Evolutionary conservation across 2,113 vertebrate genomes (phyloP), one percentile per base, ranked within the genome.

Genomic region (Pomatostomus ruficeps): DNA sequence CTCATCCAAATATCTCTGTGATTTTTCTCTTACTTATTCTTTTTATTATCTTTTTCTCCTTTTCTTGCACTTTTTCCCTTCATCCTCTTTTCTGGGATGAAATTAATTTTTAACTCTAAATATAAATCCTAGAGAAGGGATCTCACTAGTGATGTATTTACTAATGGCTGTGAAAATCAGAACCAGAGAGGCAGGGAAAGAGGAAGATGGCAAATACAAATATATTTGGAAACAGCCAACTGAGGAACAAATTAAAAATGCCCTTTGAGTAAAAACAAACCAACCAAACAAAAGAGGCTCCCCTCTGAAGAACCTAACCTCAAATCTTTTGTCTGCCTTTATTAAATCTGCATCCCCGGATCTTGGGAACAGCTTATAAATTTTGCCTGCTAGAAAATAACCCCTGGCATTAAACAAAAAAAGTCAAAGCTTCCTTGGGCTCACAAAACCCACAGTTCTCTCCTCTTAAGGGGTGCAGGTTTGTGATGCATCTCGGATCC

Each of bases 321-420:
- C 94, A 96, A 93, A 95, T 94, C 94, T 94, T 96, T 96, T 95
- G 96, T 96, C 85, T 96, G 78, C 63, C 25, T 96, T 95, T 94
- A 97, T 94, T 89, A 70, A 81, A 91, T 96, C 85, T 96, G 71
- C 74, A 85, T 85, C 81, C 86, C 89, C 31, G 48, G 91, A 96
- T 96, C 88, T 92, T 95, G 94, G 84, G 88, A 96, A 96, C 85
- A 67, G 67, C 85, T 95, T 91, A 51, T 67, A 85, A 94, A 43
- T 96, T 93, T 89, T 89, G 71, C n/a, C 75, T 91, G 59, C 46
- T 63, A 80, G 78, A 88, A 88, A 95, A 94, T 82, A 95, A 91
- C 88, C 63, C 63, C 24, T 91, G 74, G 76, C 66, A 58, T 95
- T 91, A 94, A 91, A 89, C 54, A 91, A 78, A 92, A 92, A 81